Evolutionary conservation across 2,797 vertebrate genomes (phyloP), one percentile per base, ranked within the genome.

Genomic region (Podarcis lilfordi): DNA sequence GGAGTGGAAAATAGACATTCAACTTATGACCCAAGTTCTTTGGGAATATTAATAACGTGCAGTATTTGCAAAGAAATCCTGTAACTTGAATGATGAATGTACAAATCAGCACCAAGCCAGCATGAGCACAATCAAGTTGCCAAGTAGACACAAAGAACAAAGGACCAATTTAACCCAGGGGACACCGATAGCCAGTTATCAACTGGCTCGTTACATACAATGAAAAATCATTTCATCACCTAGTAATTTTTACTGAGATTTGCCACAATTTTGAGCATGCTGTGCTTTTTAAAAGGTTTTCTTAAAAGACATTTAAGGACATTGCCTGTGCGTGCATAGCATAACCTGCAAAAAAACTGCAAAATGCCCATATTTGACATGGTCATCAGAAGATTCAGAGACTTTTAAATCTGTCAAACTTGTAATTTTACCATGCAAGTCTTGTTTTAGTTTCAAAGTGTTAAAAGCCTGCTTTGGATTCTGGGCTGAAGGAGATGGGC

Each of bases 1-100:
- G 2, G 86, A 95, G 83, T 86, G 89, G 90, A 91, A 95, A 96
- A 91, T 87, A 93, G 89, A 79, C 87, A 91, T 71, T 94, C 90
- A 89, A 87, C 89, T 93, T n/a, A 2, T 89, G 91, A 93, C 85
- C 80, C 10, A 87, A 23, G 89, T 92, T 92, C 89, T 45, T 85
- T 85, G 29, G 64, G 83, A 90, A 82, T 80, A 82, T 72, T 87
- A 88, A 91, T 82, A 90, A 89, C 23, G 79, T 0, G 61, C 43
- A 89, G 84, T 87, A 50, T 80, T 86, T 91, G 91, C 91, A 84
- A 92, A 92, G 71, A 76, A 75, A 37, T 29, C n/a, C 32, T 55
- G 77, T 85, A 87, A 80, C 84, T 83, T 89, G 15, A 11, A 77
- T 43, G 72, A 85, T 25, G 1, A 85, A 25, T 1, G 0, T 17